Base-by-base conservation (phyloP, 2,113 vertebrate species). In the Brachionichthys hirsutus region DNA sequence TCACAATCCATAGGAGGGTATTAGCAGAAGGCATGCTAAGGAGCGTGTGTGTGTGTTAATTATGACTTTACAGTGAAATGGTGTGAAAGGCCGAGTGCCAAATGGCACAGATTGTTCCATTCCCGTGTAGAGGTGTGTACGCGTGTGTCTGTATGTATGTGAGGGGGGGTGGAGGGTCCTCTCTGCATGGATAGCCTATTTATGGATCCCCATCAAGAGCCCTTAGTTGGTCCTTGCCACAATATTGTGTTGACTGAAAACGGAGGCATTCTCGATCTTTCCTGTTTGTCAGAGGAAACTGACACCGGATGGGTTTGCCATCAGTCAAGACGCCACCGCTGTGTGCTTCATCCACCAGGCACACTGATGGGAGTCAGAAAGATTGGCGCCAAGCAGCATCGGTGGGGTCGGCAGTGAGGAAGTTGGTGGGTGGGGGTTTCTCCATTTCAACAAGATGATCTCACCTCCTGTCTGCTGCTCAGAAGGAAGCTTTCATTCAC, bases 401-500 rank as follows among this genome's bases (percentile, higher is more conserved):
- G 68, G 81, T 53, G 54, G n/a, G 75, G 55, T 0, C 42, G 36
- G 40, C 40, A 7, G 19, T 10, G 40, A 38, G 34, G 65, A n/a
- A 51, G 47, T 41, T 17, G 48, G 54, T 22, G 69, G 59, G 57
- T 4, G 41, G 67, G 51, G 77, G 75, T 46, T 73, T 85, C 84
- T 85, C 77, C 78, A 78, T 84, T 78, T 87, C 77, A 82, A 73
- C 41, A 62, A 12, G 80, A 88, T 91, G 89, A 91, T 78, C 87
- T 91, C 90, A 90, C 69, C 87, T 80, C 77, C 80, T 70, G 82
- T 88, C 87, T 87, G 65, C 75, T 72, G 59, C 75, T 65, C 62
- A 70, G 75, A 66, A 74, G 63, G 67, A 67, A 67, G 12, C 67
- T 83, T 90, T 87, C 86, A 90, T 91, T 91, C 86, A 90, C 70